phyloP scores from a whole-genome alignment of 2,797 vertebrate species.

The Chaunax sp. region DNA sequence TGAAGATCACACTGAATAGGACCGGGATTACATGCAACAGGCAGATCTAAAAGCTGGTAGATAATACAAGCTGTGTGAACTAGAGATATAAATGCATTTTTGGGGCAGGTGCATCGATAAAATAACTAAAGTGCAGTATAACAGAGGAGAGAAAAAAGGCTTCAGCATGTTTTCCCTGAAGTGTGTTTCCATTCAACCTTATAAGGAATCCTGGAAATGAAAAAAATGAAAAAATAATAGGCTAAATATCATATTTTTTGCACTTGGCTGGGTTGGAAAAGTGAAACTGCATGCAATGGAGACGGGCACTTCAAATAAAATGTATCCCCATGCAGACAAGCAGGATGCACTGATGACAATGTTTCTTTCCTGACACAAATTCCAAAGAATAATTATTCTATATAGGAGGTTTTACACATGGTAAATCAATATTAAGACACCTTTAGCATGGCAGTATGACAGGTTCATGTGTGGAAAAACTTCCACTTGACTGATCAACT shows the following conservation, averaged over 20 bases:
- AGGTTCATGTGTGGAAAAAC: conserved; percentile 3
- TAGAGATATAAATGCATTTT: conserved; percentile 4
- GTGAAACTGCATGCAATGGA: too few species aligned
- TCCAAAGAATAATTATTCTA: not conserved
- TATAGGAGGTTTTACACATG: conserved; percentile 2
- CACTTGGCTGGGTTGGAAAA: too few species aligned
- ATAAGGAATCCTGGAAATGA: too few species aligned
- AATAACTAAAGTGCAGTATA: not conserved
- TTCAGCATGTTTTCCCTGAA: too few species aligned
- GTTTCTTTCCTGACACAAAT: not conserved
- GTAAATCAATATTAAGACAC: not conserved
- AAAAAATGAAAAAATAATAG: too few species aligned
- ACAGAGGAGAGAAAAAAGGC: not conserved
- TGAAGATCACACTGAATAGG: conserved; percentile 24
- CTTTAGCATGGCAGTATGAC: not conserved
- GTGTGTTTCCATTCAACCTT: too few species aligned
- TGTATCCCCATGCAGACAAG: too few species aligned
- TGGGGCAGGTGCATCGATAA: not conserved
- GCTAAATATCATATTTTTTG: too few species aligned
- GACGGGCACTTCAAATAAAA: too few species aligned
- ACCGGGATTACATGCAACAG: conserved; percentile 22
- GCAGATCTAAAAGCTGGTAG: conserved; percentile 7
- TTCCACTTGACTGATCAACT: too few species aligned
- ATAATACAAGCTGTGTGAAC: not conserved
- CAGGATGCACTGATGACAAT: not conserved